Base-by-base conservation (phyloP, 2,888 invertebrate species). In the Dryobotodes eremita region DNA sequence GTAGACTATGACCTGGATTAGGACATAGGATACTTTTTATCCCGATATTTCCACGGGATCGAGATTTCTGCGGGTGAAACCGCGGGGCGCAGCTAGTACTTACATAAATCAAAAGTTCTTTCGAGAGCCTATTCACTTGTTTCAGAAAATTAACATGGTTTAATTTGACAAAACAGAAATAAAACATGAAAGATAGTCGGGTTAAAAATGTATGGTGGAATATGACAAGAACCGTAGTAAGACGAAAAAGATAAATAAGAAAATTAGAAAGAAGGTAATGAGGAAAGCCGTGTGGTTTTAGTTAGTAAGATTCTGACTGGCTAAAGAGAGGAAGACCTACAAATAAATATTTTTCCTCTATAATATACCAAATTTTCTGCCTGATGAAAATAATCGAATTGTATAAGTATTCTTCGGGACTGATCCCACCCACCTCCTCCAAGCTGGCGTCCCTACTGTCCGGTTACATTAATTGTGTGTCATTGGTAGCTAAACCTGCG, bases 391-490 rank as follows among this genome's bases (percentile, higher is more conserved):
- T 23, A 31, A 31, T 1, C 3, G 2, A 50, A 20, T 4, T 31
- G 20, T 64, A 11, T n/a, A 3, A 0, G 17, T 26, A 23, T 36
- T 15, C 0, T 2, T 0, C 42, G 20, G 72, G 64, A 77, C 53
- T 36, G 53, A 73, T 80, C 77, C 77, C 31, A 36, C 11, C 13
- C 2, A 48, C 73, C 1, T 64, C 26, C 26, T 42, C 31, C 61
- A 59, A 46, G 17, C 46, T 62, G 77, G 84, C 50, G 62, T 23
- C 80, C 82, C 80, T 87, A 87, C 65, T 66, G 75, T 59, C 80
- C 82, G 78, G 82, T 89, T 73, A 77, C 79, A 78, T 83, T 88
- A 89, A 89, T 89, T 88, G 83, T 88, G 76, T 85, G 80, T 85
- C 89, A 86, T 89, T 83, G 88, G 80, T 71, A 87, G 78, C 79